Base-by-base conservation (phyloP, 2,888 invertebrate genomes). In the Callosobruchus maculatus region DNA sequence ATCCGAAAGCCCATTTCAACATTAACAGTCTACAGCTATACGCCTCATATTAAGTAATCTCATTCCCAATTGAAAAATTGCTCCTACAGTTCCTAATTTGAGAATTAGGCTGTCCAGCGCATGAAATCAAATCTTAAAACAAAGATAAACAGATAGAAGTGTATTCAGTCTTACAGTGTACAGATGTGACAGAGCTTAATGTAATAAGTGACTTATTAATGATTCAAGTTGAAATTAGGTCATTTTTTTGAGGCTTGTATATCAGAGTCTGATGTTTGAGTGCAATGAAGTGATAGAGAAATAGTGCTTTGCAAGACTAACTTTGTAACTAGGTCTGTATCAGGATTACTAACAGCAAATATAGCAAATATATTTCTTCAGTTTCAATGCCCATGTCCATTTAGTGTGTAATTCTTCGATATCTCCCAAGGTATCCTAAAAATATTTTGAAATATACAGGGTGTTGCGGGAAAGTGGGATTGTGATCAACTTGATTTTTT, bases 1-100 rank as follows among this genome's bases (percentile, higher is more conserved):
- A 49, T 49, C 49, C 13, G 49, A 49, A 49, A 49, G 4, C 1
- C 49, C 5, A 49, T 49, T 18, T 49, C 49, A 49, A 49, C 13
- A 7, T 49, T 49, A 13, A 49, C 49, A 49, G 49, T 49, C 49
- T 18, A 5, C 49, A 49, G 49, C 18, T 13, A 18, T 49, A 49
- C 13, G 49, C 20, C 20, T 69, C 73, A 72, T 74, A 78, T 78
- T 78, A 70, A 71, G 73, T 77, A 75, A 77, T 76, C 9, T 49
- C 49, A 49, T 49, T 71, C 72, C 73, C 78, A 78, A 78, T 77
- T 78, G 78, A 74, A 77, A 78, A 76, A 78, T 78, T 78, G 72
- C 73, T 49, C 67, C 21, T 68, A 49, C 49, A 49, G 49, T 49
- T 13, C 49, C 13, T 49, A 49, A 49, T 49, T 49, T 49, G 7